Evolutionary conservation across 2,797 vertebrate species (phyloP), one percentile per base, ranked within the genome.

Genomic region (Leuciscus waleckii): DNA sequence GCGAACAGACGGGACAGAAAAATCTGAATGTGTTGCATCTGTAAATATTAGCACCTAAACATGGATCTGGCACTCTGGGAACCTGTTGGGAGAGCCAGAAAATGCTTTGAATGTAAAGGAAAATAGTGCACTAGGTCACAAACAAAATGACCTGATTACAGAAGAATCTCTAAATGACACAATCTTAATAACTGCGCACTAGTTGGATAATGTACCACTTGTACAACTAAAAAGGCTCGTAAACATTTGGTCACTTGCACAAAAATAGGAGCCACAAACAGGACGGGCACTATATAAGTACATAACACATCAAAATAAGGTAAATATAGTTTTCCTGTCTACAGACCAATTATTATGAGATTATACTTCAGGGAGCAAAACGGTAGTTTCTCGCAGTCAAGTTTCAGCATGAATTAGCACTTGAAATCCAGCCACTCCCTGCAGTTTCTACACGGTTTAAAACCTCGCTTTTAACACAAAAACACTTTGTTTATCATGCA

Each of bases 281-380:
- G 37, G 83, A 78, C 16, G 63, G 85, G 13, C 68, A 23, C 77
- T 82, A 82, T 86, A 74, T 79, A 70, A 78, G 80, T 43, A 43
- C 51, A 74, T 41, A 73, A 78, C 75, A 85, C 73, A 81, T 67
- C 29, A 81, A 88, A 86, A 89, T 81, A 83, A 65, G n/a, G 78
- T 87, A 88, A 90, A 82, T 69, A 90, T 83, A 86, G 87, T 85
- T 81, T 54, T 88, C 46, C 63, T 79, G 23, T 49, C 61, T 56
- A 68, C 79, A 88, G 69, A 78, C 81, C 75, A 75, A 41, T 89
- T 73, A 90, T 90, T 89, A 90, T 69, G 65, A 75, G 88, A 89
- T 89, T 85, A 82, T 37, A 35, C 82, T 80, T 79, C 29, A 17
- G 65, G 39, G 46, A 41, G 78, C 68, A 90, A 89, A 90, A 89